Evolutionary conservation across 2,113 vertebrate genomes (phyloP), one percentile per base, ranked within the genome.

Genomic region (Cygnus buccinator): DNA sequence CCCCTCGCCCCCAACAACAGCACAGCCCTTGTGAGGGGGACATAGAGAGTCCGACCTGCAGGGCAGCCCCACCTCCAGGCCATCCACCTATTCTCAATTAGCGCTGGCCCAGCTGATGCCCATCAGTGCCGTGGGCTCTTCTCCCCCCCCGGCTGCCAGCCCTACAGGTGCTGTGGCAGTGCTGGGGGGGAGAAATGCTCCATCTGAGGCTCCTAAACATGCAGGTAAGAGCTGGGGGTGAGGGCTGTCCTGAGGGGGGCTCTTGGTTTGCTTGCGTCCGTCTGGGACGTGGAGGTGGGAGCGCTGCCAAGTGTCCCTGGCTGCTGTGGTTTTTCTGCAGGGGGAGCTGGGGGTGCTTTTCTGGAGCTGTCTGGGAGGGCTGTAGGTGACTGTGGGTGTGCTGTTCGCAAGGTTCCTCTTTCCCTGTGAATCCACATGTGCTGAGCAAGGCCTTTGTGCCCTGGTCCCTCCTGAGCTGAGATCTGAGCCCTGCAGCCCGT

Each of bases 201-300:
- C 46, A 61, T 7, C 17, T 54, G 66, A 33, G 76, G 48, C 15
- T 83, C 37, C 50, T 12, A 8, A 78, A 18, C 0, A 0, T 5
- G 31, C 74, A 61, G 70, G 66, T 87, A 84, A 39, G 89, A 25
- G 17, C 6, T 7, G 0, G 2, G 8, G 8, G 2, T 16, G 54
- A 12, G 22, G 61, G 10, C 2, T 31, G 2, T 11, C 1, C 1
- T 4, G 3, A 39, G 39, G 41, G 21, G 19, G 10, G 0, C 1
- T 59, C 9, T 18, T 19, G 43, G 65, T 17, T 25, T 3, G 31
- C 26, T 14, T 48, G 25, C 31, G 59, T 22, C 5, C n/a, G 59
- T 22, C 5, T 6, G 31, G 39, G 26, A 1, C 9, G 25, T 4
- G 18, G 28, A n/a, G 26, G 7, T 9, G 50, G 29, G 16, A 55